Percentiles rank a stretch among this genome's conserved stretches.
phyloP scores from a whole-genome alignment of 1,140 invertebrate species.

The Charaxes varanes region DNA sequence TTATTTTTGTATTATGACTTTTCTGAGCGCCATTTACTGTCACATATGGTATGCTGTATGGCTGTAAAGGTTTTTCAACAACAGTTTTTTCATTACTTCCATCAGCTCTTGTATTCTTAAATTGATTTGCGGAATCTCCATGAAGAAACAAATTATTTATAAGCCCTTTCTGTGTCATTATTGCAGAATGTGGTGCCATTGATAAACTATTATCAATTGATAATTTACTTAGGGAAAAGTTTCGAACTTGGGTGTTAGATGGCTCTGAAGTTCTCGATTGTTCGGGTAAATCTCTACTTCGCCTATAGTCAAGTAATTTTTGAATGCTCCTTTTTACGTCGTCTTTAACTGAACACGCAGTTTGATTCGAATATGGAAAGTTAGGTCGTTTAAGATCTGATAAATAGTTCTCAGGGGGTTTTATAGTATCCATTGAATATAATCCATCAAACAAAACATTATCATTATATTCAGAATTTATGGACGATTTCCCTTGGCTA shows the following conservation, averaged over 20 bases:
- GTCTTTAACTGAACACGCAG: slow-evolving; percentile 17
- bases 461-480: slow-evolving; percentile 39
- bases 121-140: too few species aligned
- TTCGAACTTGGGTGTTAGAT: background rate
- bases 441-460: slow-evolving; percentile 48
- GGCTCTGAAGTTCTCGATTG: background rate
- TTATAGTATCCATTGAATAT: slow-evolving; percentile 51
- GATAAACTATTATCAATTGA: too few species aligned
- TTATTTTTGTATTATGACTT: too few species aligned
- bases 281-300: slow-evolving; percentile 21
- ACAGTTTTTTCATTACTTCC: too few species aligned
- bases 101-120: too few species aligned
- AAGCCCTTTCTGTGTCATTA: too few species aligned
- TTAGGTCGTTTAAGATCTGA: slow-evolving; percentile 3
- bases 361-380: slow-evolving; percentile 1
- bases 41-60: too few species aligned
- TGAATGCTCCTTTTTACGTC: slow-evolving; percentile 41
- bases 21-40: too few species aligned
- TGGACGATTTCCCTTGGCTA: slow-evolving; percentile 49
- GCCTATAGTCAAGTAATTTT: slow-evolving; percentile 41
- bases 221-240: background rate
- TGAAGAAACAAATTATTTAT: too few species aligned
- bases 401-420: slow-evolving; percentile 29
- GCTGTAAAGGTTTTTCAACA: too few species aligned
- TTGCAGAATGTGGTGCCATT: too few species aligned